Evolutionary conservation across 2,797 vertebrate species (phyloP).

Genomic region (Diplodus puntazzo): DNA sequence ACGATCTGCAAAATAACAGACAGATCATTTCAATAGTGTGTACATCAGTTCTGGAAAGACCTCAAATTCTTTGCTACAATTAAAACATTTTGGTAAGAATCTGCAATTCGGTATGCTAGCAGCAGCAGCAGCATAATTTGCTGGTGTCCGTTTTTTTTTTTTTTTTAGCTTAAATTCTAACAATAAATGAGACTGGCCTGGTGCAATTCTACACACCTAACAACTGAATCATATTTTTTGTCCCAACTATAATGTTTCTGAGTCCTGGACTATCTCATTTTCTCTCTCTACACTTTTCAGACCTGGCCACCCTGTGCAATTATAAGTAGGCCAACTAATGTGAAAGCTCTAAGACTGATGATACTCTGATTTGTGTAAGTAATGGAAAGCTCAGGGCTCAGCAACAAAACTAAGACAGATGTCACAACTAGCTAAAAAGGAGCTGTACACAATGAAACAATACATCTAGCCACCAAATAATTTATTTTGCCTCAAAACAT

Average conservation of each 20-base stretch:
- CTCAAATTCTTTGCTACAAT: neutral
- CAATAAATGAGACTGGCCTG: neutral
- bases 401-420: conserved; percentile 43
- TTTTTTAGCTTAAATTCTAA: neutral
- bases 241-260: neutral
- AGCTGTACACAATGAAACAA: conserved; percentile 17
- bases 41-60: conserved; percentile 3
- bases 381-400: conserved; percentile 35
- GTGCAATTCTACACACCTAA: neutral
- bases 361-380: neutral
- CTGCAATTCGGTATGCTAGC: neutral
- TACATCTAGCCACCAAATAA: conserved; percentile 18
- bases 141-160: neutral
- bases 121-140: neutral
- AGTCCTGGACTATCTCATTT: conserved; percentile 9
- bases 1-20: conserved; percentile 87
- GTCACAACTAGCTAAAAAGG: conserved; percentile 14
- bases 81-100: conserved; percentile 22
- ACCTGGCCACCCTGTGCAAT: neutral
- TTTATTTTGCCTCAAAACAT: neutral
- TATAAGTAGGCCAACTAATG: neutral
- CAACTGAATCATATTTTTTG: neutral
- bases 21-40: conserved; percentile 10
- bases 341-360: neutral
- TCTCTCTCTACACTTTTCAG: conserved; percentile 4